Evolutionary conservation across 2,888 invertebrate genomes (phyloP).

Genomic region (Lepidonotus clava): DNA sequence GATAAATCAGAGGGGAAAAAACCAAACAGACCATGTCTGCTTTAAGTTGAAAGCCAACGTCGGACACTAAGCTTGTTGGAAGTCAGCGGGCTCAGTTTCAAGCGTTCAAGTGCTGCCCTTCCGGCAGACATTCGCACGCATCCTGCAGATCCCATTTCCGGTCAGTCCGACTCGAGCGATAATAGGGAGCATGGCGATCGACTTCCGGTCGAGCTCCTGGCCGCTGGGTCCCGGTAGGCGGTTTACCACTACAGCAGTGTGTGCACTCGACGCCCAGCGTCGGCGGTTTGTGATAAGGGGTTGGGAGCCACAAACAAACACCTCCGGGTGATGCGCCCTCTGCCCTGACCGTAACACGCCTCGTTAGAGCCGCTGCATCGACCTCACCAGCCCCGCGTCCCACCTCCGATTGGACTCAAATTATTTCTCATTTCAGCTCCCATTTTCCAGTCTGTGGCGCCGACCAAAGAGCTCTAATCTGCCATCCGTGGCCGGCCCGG

Average conservation of each 20-base stretch:
- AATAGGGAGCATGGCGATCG: neutral
- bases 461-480: slow-evolving; percentile 23
- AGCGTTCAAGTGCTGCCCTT: neutral
- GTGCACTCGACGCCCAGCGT: neutral
- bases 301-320: slow-evolving; percentile 12
- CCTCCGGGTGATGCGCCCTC: neutral
- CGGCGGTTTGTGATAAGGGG: neutral
- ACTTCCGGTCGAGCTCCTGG: neutral
- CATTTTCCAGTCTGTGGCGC: neutral
- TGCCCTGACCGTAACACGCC: neutral
- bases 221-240: neutral
- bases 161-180: neutral
- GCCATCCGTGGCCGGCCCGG: neutral
- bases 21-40: too few relatives aligned
- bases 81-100: neutral
- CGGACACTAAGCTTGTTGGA: too few relatives aligned
- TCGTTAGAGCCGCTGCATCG: neutral
- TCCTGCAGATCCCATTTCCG: neutral
- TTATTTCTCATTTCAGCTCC: slow-evolving; percentile 12
- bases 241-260: neutral
- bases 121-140: neutral
- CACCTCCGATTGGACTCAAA: neutral
- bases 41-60: too few relatives aligned
- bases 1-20: too few relatives aligned
- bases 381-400: neutral